Percentiles rank a stretch among this genome's conserved stretches.
Evolutionary conservation across 2,888 invertebrate species (phyloP).

Genomic region (Rhogogaster chlorosoma): DNA sequence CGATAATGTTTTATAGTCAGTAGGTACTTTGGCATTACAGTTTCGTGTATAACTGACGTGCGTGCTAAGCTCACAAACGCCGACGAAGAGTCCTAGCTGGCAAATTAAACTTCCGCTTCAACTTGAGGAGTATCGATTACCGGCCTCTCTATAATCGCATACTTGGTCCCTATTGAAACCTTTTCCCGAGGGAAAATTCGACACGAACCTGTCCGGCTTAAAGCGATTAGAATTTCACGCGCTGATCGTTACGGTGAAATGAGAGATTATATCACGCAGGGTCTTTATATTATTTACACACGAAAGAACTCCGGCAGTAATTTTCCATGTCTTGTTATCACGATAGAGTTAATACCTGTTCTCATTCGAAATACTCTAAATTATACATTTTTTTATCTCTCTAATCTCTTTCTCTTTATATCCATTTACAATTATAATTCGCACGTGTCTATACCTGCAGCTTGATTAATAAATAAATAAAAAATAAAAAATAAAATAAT

Average conservation of each 20-base stretch:
- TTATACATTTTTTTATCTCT: neutral
- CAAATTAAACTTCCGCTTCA: slow-evolving; percentile 44
- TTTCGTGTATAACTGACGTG: neutral
- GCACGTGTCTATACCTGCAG: neutral
- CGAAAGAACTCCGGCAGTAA: neutral
- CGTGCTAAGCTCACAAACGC: slow-evolving; percentile 4
- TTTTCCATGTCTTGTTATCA: neutral
- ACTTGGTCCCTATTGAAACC: slow-evolving; percentile 34
- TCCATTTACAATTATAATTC: neutral
- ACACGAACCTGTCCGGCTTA: slow-evolving; percentile 36
- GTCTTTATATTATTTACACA: neutral
- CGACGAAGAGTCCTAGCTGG: slow-evolving; percentile 1
- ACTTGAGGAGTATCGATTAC: slow-evolving; percentile 35
- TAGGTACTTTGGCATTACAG: neutral
- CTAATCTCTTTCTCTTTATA: neutral
- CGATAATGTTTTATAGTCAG: neutral
- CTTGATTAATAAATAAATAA: too few relatives aligned
- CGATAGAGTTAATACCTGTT: neutral
- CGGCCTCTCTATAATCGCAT: slow-evolving; percentile 26
- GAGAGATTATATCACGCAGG: slow-evolving; percentile 22
- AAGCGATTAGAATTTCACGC: slow-evolving; percentile 40
- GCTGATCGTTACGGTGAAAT: slow-evolving; percentile 19
- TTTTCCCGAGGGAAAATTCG: slow-evolving; percentile 33
- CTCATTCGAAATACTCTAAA: neutral
- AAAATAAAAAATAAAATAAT: too few relatives aligned